Percentiles rank a stretch among this genome's conserved stretches.
Evolutionary conservation across 1,140 invertebrate genomes (phyloP).

Genomic region (Zophobas morio): DNA sequence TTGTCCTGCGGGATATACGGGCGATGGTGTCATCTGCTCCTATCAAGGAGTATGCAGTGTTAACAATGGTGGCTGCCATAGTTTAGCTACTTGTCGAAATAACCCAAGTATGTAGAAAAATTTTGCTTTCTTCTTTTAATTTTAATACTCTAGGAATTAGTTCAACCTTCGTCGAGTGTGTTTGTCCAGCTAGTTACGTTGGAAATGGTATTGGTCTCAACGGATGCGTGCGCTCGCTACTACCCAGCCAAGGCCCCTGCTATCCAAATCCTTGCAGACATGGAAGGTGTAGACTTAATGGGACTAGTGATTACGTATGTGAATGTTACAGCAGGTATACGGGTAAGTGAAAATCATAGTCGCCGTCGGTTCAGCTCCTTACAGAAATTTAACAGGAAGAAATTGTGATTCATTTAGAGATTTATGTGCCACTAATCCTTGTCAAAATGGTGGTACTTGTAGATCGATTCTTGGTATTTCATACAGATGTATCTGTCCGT

Average conservation of each 20-base stretch:
- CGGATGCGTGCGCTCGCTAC: conserved; percentile 75
- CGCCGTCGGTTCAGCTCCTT: conserved; percentile 41
- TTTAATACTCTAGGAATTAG: conserved; percentile 65
- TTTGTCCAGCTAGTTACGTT: conserved; percentile 83
- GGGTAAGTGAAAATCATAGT: conserved; percentile 65
- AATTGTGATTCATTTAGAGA: conserved; percentile 74
- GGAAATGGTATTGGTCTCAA: conserved; percentile 86
- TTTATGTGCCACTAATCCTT: conserved; percentile 81
- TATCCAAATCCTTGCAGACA: conserved; percentile 79
- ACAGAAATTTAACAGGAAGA: conserved; percentile 65
- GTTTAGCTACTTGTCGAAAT: conserved; percentile 83
- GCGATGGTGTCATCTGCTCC: conserved; percentile 83
- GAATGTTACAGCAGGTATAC: conserved; percentile 73
- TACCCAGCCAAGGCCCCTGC: conserved; percentile 68
- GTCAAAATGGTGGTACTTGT: conserved; percentile 88
- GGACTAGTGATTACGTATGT: conserved; percentile 71
- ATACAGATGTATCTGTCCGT: conserved; percentile 74
- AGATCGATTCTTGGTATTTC: conserved; percentile 64
- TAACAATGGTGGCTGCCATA: conserved; percentile 91
- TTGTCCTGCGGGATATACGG: conserved; percentile 90
- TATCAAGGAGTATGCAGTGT: conserved; percentile 77
- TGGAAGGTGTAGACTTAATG: conserved; percentile 71
- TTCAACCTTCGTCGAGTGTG: conserved; percentile 77
- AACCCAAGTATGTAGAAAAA: conserved; percentile 70
- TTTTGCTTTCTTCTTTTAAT: not conserved